Evolutionary conservation across 2,797 vertebrate genomes (phyloP).

Genomic region (Melanotaenia trifasciata): DNA sequence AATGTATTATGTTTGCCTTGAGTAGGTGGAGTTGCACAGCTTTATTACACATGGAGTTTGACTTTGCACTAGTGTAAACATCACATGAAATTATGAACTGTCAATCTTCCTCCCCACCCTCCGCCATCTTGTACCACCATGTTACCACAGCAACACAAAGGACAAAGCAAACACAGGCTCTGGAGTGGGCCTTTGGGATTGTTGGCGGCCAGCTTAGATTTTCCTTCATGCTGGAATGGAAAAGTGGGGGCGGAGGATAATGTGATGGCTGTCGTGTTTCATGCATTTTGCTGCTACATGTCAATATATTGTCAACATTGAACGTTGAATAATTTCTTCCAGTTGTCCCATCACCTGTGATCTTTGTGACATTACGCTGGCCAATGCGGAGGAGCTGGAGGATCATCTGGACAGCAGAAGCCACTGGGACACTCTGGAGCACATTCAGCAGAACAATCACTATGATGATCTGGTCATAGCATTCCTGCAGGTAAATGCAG

Average conservation of each 20-base stretch:
- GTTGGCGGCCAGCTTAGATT: background rate
- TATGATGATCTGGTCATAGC: constrained; percentile 75
- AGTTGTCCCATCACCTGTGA: constrained; percentile 71
- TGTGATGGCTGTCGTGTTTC: too few species aligned
- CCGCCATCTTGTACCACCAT: background rate
- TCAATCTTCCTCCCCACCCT: background rate
- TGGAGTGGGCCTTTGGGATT: background rate
- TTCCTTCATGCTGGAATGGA: background rate
- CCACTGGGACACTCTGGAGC: constrained; percentile 77
- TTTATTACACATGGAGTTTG: too few species aligned
- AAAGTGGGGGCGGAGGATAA: background rate
- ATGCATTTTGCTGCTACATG: background rate
- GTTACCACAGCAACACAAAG: background rate
- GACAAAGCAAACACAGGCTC: background rate
- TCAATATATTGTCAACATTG: background rate
- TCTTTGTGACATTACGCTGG: constrained; percentile 69
- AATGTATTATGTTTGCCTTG: too few species aligned
- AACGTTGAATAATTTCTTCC: constrained; percentile 3
- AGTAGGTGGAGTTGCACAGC: too few species aligned
- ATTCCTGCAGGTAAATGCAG: constrained; percentile 71
- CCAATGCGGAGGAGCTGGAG: constrained; percentile 66
- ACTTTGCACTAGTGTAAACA: background rate
- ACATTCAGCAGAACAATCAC: constrained; percentile 72
- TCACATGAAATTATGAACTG: background rate
- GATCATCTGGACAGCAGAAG: constrained; percentile 70